phyloP scores from a whole-genome alignment of 2,888 invertebrate genomes.

The Andrena trimmerana region DNA sequence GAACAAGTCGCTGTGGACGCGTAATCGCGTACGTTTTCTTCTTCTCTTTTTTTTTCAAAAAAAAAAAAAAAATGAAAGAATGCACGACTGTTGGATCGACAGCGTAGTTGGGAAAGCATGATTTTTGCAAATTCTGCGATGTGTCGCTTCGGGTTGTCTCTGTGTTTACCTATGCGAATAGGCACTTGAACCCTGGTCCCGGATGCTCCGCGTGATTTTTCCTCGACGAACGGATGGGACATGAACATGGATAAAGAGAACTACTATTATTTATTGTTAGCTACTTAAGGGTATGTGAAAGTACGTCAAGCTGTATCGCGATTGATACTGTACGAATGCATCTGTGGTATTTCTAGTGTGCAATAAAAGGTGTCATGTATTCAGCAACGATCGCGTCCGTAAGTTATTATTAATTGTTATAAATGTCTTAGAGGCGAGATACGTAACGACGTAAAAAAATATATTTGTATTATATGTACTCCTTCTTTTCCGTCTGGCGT shows the following conservation, averaged over 20 bases:
- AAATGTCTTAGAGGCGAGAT: slow-evolving; percentile 59
- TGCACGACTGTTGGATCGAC: not conserved
- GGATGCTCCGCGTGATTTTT: not conserved
- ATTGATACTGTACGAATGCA: slow-evolving; percentile 58
- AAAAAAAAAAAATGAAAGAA: too few relatives aligned
- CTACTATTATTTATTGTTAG: slow-evolving; percentile 59
- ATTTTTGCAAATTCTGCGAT: not conserved
- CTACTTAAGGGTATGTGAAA: slow-evolving; percentile 44
- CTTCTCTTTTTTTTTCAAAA: not conserved
- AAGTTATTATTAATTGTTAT: slow-evolving; percentile 66
- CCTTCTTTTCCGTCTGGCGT: slow-evolving; percentile 23
- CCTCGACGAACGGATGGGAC: not conserved
- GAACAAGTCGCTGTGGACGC: not conserved
- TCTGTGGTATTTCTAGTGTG: slow-evolving; percentile 65
- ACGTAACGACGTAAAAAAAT: slow-evolving; percentile 65
- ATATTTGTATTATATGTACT: slow-evolving; percentile 73
- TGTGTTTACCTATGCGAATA: slow-evolving; percentile 11
- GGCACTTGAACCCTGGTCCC: not conserved
- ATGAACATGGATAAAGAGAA: slow-evolving; percentile 31
- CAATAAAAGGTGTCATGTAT: slow-evolving; percentile 65
- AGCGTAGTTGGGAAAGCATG: not conserved
- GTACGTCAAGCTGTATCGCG: slow-evolving; percentile 43
- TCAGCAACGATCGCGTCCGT: slow-evolving; percentile 64
- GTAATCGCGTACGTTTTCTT: not conserved
- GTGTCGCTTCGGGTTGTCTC: slow-evolving; percentile 1